Percentiles rank a stretch among this genome's conserved stretches.
Conservation (phyloP, 2,113 vertebrate species). For the Cinclus mexicanus region DNA sequence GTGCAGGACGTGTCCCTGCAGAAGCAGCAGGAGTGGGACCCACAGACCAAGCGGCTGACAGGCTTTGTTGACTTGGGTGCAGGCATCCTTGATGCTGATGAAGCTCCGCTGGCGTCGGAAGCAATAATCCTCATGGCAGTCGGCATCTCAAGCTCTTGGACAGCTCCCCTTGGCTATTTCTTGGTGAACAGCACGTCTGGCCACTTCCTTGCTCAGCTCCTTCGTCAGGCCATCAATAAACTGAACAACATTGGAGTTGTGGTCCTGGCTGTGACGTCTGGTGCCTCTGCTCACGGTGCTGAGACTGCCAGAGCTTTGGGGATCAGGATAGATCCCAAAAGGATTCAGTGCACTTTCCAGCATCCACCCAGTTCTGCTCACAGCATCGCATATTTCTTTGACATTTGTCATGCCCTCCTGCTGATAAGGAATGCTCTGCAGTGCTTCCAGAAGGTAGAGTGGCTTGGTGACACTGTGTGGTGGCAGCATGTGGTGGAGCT, state of each 20-base stretch:
- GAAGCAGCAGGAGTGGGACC: slow-evolving; percentile 63
- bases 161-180: slow-evolving; percentile 67
- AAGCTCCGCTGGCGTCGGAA: slow-evolving; percentile 57
- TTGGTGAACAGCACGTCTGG: slow-evolving; percentile 18
- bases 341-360: slow-evolving; percentile 56
- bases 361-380: slow-evolving; percentile 42
- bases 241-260: slow-evolving; percentile 49
- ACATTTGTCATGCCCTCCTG: slow-evolving; percentile 37
- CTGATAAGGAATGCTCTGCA: slow-evolving; percentile 66
- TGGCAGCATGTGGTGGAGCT: slow-evolving; percentile 69
- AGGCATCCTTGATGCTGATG: slow-evolving; percentile 41
- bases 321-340: background rate
- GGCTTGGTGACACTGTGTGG: background rate
- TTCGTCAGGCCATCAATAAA: slow-evolving; percentile 61
- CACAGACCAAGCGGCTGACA: background rate
- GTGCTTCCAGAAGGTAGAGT: slow-evolving; percentile 43
- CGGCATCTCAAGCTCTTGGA: slow-evolving; percentile 53
- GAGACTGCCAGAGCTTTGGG: slow-evolving; percentile 62
- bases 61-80: slow-evolving; percentile 66
- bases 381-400: slow-evolving; percentile 48
- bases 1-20: slow-evolving; percentile 46
- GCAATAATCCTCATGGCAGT: slow-evolving; percentile 57
- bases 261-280: slow-evolving; percentile 52
- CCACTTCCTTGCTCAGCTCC: slow-evolving; percentile 60
- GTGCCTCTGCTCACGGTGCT: background rate